Base-by-base conservation (phyloP, 2,888 invertebrate genomes). In the Hydriomena furcata region DNA sequence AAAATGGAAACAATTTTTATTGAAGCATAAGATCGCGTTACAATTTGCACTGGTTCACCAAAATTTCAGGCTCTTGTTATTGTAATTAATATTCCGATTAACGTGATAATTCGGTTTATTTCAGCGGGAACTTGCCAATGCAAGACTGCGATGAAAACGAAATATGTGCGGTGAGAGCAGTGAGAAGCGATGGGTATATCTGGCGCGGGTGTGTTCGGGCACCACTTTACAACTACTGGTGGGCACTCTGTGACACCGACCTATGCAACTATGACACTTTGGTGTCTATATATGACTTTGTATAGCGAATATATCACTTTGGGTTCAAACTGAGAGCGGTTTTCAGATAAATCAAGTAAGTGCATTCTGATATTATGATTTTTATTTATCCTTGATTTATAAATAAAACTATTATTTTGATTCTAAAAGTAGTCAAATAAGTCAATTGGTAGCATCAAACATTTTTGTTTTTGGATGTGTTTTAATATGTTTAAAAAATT, bases 221-320 rank as follows among this genome's bases (percentile, higher is more conserved):
- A 6, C 86, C 86, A 1, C 65, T 79, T 1, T 88, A 79, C 55
- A 87, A 88, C 59, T 81, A 85, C 53, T 86, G 82, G 77, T 81
- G 76, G 73, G 53, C 61, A 6, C 52, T 84, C 0, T 87, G 86
- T 28, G 74, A 82, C 13, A 58, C 48, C 5, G 81, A 85, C 52
- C 62, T 81, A 0, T 87, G 87, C 52, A 87, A 87, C 49, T 66
- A 71, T 40, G 83, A 84, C 34, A 37, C 52, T 5, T 47, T 79
- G 20, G 49, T 71, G 1, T 75, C 74, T 2, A 59, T 86, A 11
- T 79, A 72, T 30, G 79, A 81, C 48, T 63, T 63, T 34, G 13
- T 65, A 17, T 4, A 17, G 17, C 2, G 17, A 17, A 17, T 17
- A 17, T 3, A 17, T 3, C 2, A 17, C 2, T 17, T 3, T 17